These are phyloP conservation scores for Hirtodrosophila confusa DNA, from an alignment of 2,888 invertebrate species.

Conservation along the genomic window DNA sequence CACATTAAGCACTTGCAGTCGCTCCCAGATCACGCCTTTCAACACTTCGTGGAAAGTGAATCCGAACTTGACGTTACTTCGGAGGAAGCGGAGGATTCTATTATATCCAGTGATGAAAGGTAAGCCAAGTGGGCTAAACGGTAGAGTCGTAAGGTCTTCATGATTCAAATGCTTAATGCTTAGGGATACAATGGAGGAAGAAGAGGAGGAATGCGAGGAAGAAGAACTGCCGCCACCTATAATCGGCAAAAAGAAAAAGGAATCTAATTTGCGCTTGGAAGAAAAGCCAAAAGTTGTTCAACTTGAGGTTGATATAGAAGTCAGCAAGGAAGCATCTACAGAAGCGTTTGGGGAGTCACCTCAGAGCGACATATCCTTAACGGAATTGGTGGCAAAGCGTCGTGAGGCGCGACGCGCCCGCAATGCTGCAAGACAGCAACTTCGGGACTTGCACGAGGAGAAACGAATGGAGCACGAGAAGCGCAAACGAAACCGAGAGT, in stretches of 20 bases:
- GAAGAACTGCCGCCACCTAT: background rate
- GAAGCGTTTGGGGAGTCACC: too few relatives aligned
- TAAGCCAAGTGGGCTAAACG: background rate
- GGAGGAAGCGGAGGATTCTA: slow-evolving; percentile 32
- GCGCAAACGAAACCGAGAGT: slow-evolving; percentile 26
- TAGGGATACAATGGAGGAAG: slow-evolving; percentile 37
- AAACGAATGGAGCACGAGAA: slow-evolving; percentile 25
- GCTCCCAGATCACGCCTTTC: slow-evolving; percentile 61
- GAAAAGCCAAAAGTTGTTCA: background rate
- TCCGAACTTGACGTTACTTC: slow-evolving; percentile 53
- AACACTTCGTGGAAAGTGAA: slow-evolving; percentile 43
- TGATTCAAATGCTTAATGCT: too few relatives aligned
- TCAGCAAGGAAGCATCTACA: too few relatives aligned
- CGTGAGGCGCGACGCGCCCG: slow-evolving; percentile 34
- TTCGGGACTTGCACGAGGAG: slow-evolving; percentile 41
- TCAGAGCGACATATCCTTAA: too few relatives aligned
- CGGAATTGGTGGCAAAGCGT: background rate
- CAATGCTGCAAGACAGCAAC: slow-evolving; percentile 47
- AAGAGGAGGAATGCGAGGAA: slow-evolving; percentile 38
- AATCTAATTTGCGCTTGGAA: background rate
- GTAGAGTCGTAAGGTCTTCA: too few relatives aligned
- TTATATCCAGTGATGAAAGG: slow-evolving; percentile 61
- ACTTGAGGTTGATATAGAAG: background rate
- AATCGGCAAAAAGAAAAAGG: background rate
- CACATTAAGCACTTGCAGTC: slow-evolving; percentile 76